Evolutionary conservation across 1,140 invertebrate genomes (phyloP).

Genomic region (Macrotrachela quadricornifera): DNA sequence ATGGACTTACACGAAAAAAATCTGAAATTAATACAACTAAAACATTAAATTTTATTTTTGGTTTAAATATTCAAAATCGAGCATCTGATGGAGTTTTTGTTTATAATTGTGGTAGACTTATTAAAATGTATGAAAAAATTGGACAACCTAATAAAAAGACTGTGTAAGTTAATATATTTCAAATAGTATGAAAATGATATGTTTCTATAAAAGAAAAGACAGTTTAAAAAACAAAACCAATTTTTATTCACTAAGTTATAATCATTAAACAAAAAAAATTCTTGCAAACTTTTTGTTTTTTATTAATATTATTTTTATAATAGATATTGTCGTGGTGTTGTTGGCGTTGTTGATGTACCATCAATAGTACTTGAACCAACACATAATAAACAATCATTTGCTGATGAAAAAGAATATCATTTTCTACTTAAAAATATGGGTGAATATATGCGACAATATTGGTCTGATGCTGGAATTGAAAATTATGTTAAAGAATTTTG

Average conservation of each 20-base stretch:
- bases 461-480: slow-evolving; percentile 23
- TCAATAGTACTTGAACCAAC: slow-evolving; percentile 31
- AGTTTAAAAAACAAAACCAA: too few relatives aligned
- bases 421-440: slow-evolving; percentile 27
- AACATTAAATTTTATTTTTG: slow-evolving; percentile 28
- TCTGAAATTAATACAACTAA: slow-evolving; percentile 26
- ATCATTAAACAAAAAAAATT: too few relatives aligned
- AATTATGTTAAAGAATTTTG: slow-evolving; percentile 11
- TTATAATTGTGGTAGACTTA: slow-evolving; percentile 31
- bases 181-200: too few relatives aligned
- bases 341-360: slow-evolving; percentile 30
- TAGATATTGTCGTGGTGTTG: not conserved
- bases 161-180: not conserved
- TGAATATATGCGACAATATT: slow-evolving; percentile 31
- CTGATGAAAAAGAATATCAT: slow-evolving; percentile 29
- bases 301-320: too few relatives aligned
- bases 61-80: slow-evolving; percentile 28
- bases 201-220: too few relatives aligned
- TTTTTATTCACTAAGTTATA: too few relatives aligned
- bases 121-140: slow-evolving; percentile 33
- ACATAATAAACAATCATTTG: slow-evolving; percentile 34
- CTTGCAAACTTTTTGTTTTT: too few relatives aligned
- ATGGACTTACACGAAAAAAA: too few relatives aligned
- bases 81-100: slow-evolving; percentile 30
- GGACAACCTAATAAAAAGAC: slow-evolving; percentile 28